Conservation (phyloP, 2,113 vertebrate species). For the Cyprinodon tularosa region DNA sequence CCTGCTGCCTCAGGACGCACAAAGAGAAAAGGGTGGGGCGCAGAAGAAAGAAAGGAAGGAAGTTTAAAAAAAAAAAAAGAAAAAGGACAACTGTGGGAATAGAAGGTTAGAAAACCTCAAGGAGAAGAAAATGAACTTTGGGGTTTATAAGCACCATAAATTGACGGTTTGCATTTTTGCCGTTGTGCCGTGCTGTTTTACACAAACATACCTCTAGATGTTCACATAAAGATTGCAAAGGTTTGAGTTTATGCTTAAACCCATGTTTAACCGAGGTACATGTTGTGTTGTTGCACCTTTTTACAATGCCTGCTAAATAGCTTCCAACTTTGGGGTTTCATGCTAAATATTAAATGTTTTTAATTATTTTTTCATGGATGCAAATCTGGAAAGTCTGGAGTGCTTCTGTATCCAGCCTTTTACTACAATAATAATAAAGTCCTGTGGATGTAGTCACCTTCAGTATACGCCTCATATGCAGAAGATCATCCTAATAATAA, state of each 20-base stretch:
- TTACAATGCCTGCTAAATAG: too few relatives aligned
- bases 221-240: background rate
- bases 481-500: too few relatives aligned
- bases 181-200: conserved; percentile 29
- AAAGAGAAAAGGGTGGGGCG: conserved; percentile 73
- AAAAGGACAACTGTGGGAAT: conserved; percentile 59
- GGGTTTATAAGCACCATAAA: conserved; percentile 51
- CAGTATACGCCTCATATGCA: too few relatives aligned
- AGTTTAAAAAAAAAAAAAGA: conserved; percentile 52
- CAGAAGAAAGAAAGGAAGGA: conserved; percentile 50
- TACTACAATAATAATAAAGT: too few relatives aligned
- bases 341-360: background rate
- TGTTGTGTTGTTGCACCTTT: too few relatives aligned
- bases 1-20: conserved; percentile 61
- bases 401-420: background rate
- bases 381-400: background rate
- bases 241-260: background rate
- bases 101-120: conserved; percentile 67
- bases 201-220: background rate
- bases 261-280: background rate
- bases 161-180: conserved; percentile 21
- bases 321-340: background rate
- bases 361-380: too few relatives aligned
- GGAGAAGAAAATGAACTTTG: conserved; percentile 63
- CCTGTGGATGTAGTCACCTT: too few relatives aligned